Evolutionary conservation across 2,113 vertebrate genomes (phyloP).

Genomic region (Myrmecophaga tridactyla): DNA sequence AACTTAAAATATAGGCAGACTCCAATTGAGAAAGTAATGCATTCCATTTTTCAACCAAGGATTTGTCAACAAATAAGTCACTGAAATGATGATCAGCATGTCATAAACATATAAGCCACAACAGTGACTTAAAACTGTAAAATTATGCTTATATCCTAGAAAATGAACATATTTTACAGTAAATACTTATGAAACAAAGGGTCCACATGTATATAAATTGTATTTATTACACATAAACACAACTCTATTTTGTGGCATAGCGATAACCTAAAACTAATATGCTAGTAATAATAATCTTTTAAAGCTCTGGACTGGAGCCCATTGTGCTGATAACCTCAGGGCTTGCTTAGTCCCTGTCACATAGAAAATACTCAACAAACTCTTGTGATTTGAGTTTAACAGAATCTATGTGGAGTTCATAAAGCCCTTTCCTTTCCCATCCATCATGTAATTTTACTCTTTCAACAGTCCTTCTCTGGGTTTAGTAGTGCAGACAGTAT

Average conservation of each 20-base stretch:
- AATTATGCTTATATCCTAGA: constrained; percentile 43
- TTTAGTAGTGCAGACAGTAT: neutral
- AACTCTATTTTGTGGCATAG: neutral
- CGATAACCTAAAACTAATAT: constrained; percentile 39
- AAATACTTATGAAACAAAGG: constrained; percentile 66
- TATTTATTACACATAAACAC: neutral
- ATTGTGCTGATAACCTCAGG: neutral
- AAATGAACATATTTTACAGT: constrained; percentile 23
- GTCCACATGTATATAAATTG: constrained; percentile 41
- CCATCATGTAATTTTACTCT: neutral
- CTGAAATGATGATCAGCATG: constrained; percentile 31
- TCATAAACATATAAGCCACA: constrained; percentile 17
- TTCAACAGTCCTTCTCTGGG: neutral
- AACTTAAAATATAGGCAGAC: neutral
- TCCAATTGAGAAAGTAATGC: constrained; percentile 5
- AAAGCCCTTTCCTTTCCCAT: neutral
- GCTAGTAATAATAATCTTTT: neutral
- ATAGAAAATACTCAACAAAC: neutral
- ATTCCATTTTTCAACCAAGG: constrained; percentile 42
- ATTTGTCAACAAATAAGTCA: constrained; percentile 59
- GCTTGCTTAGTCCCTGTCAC: neutral
- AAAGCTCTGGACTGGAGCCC: neutral
- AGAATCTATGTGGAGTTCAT: neutral
- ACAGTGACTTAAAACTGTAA: constrained; percentile 52
- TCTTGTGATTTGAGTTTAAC: neutral